Evolutionary conservation across 2,113 vertebrate genomes (phyloP), one percentile per base, ranked within the genome.

Genomic region (Megaleporinus macrocephalus): DNA sequence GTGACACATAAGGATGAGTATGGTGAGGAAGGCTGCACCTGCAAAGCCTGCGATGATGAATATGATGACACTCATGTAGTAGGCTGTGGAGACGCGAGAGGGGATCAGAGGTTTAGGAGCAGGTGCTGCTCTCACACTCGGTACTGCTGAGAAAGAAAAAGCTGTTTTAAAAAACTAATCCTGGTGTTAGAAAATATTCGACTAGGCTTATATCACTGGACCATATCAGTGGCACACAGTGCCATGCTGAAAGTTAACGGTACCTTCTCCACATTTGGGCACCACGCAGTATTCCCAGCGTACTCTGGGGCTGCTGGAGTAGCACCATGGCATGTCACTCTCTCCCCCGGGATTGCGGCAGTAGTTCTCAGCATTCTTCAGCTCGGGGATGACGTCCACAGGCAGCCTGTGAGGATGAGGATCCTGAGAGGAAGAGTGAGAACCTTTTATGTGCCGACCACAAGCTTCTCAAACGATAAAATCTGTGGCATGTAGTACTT

Each of bases 51-150:
- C 94, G 86, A 97, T 95, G 79, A 96, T 87, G 0, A 96, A 94
- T 79, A 98, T 93, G 36, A 99, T 96, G 81, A 99, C 92, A 0
- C 93, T 97, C 98, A 98, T 98, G 78, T 97, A 96, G 89, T 97
- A 96, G 0, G 95, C 92, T 0, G 97, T 95, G 10, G 96, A 96
- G 15, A 92, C 92, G 0, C 88, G 85, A 59, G 91, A 66, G 90
- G 86, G 2, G 91, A 89, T 80, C n/a, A n/a, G n/a, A n/a, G 83
- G 91, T 82, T 5, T 94, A 79, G 94, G 91, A 85, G 91, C 86
- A 0, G 91, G 89, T 85, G 93, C 91, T 29, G 94, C 80, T 27
- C 89, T 85, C 18, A 92, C 87, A 2, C 87, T 93, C 85, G 82
- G 91, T 88, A 89, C 44, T 89, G 91, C 70, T 41, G 85, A 89